phyloP scores from a whole-genome alignment of 2,888 invertebrate genomes.

The Eristalis pertinax region DNA sequence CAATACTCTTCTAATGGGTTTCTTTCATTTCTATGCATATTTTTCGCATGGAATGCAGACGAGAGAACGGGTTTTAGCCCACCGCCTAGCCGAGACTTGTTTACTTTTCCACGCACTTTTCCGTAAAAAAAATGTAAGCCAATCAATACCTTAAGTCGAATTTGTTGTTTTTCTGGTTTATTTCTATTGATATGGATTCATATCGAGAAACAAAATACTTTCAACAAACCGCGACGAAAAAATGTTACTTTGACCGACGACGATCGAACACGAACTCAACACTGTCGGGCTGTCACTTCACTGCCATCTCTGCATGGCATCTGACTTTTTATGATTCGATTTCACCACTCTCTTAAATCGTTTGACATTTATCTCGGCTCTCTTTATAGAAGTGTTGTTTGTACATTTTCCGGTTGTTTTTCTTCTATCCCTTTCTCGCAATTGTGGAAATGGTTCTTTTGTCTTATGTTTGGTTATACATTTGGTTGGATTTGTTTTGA shows the following conservation, averaged over 20 bases:
- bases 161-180: not conserved
- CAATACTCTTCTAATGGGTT: constrained; percentile 49
- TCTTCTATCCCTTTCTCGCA: constrained; percentile 22
- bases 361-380: not conserved
- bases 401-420: constrained; percentile 41
- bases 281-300: not conserved
- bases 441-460: not conserved
- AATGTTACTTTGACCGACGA: constrained; percentile 31
- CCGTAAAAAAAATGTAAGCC: not conserved
- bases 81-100: not conserved
- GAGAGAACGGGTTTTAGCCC: constrained; percentile 44
- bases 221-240: constrained; percentile 16
- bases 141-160: not conserved
- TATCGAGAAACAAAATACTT: not conserved
- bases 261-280: constrained; percentile 60
- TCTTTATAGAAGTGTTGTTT: constrained; percentile 22
- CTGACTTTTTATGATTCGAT: constrained; percentile 10
- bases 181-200: not conserved
- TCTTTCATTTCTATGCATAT: constrained; percentile 39
- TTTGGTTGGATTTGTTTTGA: constrained; percentile 57
- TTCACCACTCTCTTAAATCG: constrained; percentile 46
- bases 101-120: not conserved
- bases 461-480: constrained; percentile 1
- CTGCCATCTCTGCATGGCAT: constrained; percentile 26
- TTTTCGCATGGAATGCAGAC: constrained; percentile 64